phyloP scores from a whole-genome alignment of 2,113 vertebrate species.

The Protobothrops flavoviridis region DNA sequence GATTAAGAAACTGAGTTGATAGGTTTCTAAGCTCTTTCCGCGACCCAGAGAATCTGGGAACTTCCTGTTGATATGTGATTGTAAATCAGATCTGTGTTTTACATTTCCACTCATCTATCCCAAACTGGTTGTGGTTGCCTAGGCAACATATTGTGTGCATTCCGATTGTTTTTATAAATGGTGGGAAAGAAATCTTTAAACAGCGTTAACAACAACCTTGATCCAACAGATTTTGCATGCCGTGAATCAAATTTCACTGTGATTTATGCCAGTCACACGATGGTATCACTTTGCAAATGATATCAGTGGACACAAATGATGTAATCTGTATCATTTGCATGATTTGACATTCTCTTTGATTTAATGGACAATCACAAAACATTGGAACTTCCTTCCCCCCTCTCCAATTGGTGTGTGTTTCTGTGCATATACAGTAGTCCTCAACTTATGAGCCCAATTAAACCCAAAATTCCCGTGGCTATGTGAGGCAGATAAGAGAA shows the following conservation, averaged over 20 bases:
- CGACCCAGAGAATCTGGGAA: neutral
- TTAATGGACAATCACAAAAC: neutral
- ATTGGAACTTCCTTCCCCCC: neutral
- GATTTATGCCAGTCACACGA: neutral
- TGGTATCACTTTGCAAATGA: neutral
- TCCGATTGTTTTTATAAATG: neutral
- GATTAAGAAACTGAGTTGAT: neutral
- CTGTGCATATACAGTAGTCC: neutral
- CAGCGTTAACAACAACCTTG: neutral
- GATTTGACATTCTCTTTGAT: neutral
- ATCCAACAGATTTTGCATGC: neutral
- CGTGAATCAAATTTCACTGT: neutral
- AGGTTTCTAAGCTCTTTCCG: neutral
- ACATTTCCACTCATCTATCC: neutral
- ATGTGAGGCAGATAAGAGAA: neutral
- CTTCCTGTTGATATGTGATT: neutral
- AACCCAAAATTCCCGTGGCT: neutral
- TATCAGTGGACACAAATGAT: neutral
- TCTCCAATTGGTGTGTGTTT: neutral
- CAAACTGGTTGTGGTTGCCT: neutral
- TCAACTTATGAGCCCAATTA: neutral
- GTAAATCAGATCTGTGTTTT: neutral
- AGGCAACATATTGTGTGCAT: neutral
- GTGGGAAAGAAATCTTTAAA: neutral
- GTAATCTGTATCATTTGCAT: neutral